phyloP scores from a whole-genome alignment of 2,113 vertebrate genomes.

The Oreotragus oreotragus region DNA sequence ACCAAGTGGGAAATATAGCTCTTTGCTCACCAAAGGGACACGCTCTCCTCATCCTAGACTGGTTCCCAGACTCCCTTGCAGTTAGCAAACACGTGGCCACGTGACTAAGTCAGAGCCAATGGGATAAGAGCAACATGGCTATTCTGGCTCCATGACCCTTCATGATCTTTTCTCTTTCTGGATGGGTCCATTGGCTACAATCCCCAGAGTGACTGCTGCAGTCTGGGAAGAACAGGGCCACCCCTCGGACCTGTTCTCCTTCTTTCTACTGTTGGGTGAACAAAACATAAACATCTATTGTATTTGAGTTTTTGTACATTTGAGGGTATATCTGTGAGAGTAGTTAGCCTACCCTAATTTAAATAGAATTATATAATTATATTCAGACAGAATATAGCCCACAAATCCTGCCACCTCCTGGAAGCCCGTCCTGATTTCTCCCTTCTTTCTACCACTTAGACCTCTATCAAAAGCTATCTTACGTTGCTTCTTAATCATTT shows the following conservation, averaged over 20 bases:
- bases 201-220: not conserved
- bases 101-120: not conserved
- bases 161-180: not conserved
- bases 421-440: not conserved
- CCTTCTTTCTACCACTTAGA: not conserved
- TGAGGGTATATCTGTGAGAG: not conserved
- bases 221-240: not conserved
- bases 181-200: not conserved
- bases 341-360: not conserved
- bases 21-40: not conserved
- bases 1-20: not conserved
- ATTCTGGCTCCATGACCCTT: not conserved
- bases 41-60: not conserved
- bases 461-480: not conserved
- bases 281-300: not conserved
- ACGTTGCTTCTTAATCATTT: not conserved
- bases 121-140: not conserved
- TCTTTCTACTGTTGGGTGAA: not conserved
- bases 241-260: not conserved
- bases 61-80: not conserved
- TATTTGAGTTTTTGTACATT: not conserved
- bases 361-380: not conserved
- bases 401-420: not conserved
- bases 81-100: not conserved
- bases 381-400: not conserved